Percentiles rank a stretch among this genome's conserved stretches.
These are phyloP conservation scores for Aradus depressus DNA, from an alignment of 2,888 invertebrate genomes.

Conservation along the genomic window DNA sequence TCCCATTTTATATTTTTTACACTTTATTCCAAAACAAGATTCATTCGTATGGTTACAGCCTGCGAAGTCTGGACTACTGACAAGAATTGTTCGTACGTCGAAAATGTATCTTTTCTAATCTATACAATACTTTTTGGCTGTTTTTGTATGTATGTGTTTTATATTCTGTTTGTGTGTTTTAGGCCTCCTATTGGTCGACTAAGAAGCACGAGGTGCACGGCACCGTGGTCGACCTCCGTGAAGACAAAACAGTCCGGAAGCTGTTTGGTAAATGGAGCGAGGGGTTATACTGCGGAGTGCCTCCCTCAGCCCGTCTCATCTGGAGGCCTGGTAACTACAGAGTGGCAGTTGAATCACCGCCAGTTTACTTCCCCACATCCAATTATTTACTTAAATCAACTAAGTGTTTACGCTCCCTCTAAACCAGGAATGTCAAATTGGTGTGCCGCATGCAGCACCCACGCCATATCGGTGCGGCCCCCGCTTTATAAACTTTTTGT, in stretches of 20 bases:
- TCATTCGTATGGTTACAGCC: too few relatives aligned
- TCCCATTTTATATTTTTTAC: too few relatives aligned
- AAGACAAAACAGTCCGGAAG: constrained; percentile 42
- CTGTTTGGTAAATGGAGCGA: constrained; percentile 76
- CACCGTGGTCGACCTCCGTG: constrained; percentile 40
- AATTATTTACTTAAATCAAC: too few relatives aligned
- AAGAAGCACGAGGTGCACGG: constrained; percentile 68
- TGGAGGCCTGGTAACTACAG: constrained; percentile 59
- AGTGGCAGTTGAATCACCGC: too few relatives aligned
- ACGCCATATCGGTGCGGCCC: too few relatives aligned
- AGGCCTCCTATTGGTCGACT: constrained; percentile 68
- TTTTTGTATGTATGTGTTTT: not conserved
- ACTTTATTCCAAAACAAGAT: too few relatives aligned
- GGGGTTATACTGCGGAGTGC: constrained; percentile 60
- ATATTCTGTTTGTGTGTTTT: constrained; percentile 19
- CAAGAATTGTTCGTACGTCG: not conserved
- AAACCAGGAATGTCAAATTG: too few relatives aligned
- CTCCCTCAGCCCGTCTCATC: constrained; percentile 58
- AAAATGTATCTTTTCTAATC: not conserved
- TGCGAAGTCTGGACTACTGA: not conserved
- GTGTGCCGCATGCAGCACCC: too few relatives aligned
- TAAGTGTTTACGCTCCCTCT: too few relatives aligned
- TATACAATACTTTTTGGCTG: not conserved
- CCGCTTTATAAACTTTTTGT: too few relatives aligned
- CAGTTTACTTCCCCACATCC: too few relatives aligned